Evolutionary conservation across 2,113 vertebrate species (phyloP).

Genomic region (Heloderma charlesbogerti): DNA sequence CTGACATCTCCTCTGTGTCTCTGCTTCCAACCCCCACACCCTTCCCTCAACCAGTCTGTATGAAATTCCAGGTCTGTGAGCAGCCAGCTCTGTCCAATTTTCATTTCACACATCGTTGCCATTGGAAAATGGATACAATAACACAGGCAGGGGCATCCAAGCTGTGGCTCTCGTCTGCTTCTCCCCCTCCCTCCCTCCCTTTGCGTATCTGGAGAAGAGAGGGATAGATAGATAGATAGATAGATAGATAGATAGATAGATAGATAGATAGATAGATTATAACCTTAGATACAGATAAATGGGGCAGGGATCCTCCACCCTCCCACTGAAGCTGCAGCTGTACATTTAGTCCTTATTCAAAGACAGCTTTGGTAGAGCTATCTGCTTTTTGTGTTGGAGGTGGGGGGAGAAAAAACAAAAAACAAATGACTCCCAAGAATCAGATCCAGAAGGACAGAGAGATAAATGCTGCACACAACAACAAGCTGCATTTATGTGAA

Average conservation of each 20-base stretch:
- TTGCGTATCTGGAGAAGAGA: background rate
- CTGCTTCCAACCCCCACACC: constrained; percentile 14
- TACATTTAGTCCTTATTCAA: background rate
- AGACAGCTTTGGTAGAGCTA: background rate
- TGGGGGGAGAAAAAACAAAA: background rate
- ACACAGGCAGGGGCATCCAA: constrained; percentile 53
- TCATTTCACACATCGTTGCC: constrained; percentile 76
- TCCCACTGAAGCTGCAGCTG: background rate
- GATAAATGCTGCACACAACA: accelerated
- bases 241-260: background rate
- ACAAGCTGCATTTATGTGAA: background rate
- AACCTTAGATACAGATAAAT: constrained; percentile 33
- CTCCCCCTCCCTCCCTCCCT: constrained; percentile 11
- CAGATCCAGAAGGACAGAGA: background rate
- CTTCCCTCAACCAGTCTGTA: constrained; percentile 38
- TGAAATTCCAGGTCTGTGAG: constrained; percentile 63
- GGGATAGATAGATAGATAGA: constrained; percentile 2
- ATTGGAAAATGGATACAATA: constrained; percentile 71
- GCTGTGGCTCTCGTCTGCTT: background rate
- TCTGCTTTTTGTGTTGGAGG: background rate
- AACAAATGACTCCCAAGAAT: background rate
- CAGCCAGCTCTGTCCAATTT: constrained; percentile 75
- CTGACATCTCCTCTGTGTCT: constrained; percentile 12
- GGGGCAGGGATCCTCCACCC: background rate
- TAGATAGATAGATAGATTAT: constrained; percentile 30